Conservation (phyloP, 2,113 vertebrate genomes). For the Noctilio leporinus region DNA sequence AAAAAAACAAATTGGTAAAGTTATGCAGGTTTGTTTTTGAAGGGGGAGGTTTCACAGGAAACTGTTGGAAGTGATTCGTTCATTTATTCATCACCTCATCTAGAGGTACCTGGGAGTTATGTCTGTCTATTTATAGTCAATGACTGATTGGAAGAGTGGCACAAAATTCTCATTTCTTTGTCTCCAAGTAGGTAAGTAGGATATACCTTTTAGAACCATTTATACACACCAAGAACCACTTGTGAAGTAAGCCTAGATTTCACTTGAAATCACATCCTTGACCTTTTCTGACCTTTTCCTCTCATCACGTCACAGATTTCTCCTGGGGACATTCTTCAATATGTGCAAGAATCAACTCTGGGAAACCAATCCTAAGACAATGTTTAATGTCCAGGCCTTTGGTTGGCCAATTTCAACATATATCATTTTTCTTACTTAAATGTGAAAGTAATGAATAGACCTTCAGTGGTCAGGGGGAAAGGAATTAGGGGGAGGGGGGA, state of each 20-base stretch:
- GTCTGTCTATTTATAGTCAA: not conserved
- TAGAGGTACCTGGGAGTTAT: not conserved
- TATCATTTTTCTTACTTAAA: not conserved
- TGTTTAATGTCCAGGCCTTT: not conserved
- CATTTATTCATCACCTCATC: not conserved
- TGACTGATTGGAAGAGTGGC: not conserved
- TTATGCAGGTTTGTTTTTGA: not conserved
- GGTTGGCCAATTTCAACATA: not conserved
- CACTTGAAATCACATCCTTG: not conserved
- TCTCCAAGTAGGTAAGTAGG: not conserved
- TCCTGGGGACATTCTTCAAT: not conserved
- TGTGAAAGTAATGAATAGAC: not conserved
- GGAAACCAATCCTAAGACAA: not conserved
- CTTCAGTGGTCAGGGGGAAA: too few relatives aligned
- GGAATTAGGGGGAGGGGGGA: too few relatives aligned
- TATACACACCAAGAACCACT: not conserved
- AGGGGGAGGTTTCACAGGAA: not conserved
- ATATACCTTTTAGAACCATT: not conserved
- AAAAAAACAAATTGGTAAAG: slow-evolving; percentile 10
- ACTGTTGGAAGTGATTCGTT: not conserved
- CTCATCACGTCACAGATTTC: not conserved
- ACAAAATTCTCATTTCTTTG: not conserved
- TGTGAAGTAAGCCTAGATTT: not conserved
- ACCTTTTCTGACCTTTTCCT: not conserved
- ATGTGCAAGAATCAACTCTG: not conserved